Evolutionary conservation across 1,140 invertebrate genomes (phyloP).

Genomic region (Sarcophaga peregrina): DNA sequence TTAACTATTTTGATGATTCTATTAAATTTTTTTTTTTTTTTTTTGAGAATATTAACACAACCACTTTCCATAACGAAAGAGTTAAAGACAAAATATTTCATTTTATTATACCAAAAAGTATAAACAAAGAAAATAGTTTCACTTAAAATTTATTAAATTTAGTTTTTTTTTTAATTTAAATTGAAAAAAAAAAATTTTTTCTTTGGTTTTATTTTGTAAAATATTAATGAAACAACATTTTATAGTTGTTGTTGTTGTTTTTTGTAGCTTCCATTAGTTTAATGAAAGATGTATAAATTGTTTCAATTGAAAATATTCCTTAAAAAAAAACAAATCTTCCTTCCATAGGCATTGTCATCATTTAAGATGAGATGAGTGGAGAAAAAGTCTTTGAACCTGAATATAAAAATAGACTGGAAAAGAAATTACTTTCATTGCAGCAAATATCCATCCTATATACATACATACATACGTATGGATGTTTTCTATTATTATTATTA

Average conservation of each 20-base stretch:
- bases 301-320: background rate
- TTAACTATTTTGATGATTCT: too few relatives aligned
- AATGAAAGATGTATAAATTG: background rate
- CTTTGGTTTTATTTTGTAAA: background rate
- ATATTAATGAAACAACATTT: background rate
- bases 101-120: background rate
- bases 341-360: background rate
- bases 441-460: background rate
- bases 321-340: background rate
- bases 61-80: background rate
- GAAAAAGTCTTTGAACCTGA: conserved; percentile 5
- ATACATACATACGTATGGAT: background rate
- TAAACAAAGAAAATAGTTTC: background rate
- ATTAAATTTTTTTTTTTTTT: too few relatives aligned
- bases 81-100: background rate
- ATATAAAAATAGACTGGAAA: too few relatives aligned
- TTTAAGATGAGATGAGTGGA: too few relatives aligned
- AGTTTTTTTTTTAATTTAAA: too few relatives aligned
- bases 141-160: background rate
- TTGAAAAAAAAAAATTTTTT: too few relatives aligned
- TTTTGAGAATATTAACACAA: too few relatives aligned
- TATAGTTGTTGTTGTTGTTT: background rate
- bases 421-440: too few relatives aligned
- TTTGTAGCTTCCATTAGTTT: background rate
- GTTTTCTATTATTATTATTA: conserved; percentile 11